Conservation (phyloP, 2,113 vertebrate genomes). For the Rhynchomys soricoides region DNA sequence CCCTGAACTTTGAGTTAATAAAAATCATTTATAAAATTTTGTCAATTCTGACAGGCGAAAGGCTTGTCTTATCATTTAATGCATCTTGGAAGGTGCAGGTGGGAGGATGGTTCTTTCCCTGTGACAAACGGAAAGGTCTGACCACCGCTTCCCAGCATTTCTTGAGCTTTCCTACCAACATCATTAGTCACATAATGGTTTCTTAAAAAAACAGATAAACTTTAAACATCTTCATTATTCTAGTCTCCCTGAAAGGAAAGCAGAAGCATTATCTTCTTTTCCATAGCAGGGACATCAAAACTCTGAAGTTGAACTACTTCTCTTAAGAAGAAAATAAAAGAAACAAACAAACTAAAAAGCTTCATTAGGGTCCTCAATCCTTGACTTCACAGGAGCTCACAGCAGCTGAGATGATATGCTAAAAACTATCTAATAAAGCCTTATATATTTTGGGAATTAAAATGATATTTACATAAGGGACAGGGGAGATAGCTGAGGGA, state of each 20-base stretch:
- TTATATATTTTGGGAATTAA: neutral
- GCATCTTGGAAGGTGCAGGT: neutral
- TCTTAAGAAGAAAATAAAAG: neutral
- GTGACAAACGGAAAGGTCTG: neutral
- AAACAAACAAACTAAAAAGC: neutral
- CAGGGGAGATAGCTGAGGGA: neutral
- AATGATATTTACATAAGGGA: neutral
- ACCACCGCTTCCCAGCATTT: neutral
- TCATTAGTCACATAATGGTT: neutral
- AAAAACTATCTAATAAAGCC: neutral
- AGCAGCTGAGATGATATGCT: neutral
- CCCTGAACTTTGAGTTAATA: neutral
- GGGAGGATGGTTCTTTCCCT: neutral
- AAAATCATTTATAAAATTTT: neutral
- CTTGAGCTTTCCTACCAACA: neutral
- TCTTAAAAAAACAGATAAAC: conserved; percentile 32
- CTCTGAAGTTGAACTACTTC: neutral
- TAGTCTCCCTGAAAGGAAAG: neutral
- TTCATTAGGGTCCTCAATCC: neutral
- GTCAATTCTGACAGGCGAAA: conserved; percentile 12
- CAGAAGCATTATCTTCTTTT: neutral
- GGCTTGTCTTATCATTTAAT: neutral
- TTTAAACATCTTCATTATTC: conserved; percentile 15
- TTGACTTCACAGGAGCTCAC: neutral
- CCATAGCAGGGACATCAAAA: neutral